Percentiles rank a stretch among this genome's conserved stretches.
Evolutionary conservation across 2,888 invertebrate species (phyloP).

Genomic region (Trissolcus japonicus): DNA sequence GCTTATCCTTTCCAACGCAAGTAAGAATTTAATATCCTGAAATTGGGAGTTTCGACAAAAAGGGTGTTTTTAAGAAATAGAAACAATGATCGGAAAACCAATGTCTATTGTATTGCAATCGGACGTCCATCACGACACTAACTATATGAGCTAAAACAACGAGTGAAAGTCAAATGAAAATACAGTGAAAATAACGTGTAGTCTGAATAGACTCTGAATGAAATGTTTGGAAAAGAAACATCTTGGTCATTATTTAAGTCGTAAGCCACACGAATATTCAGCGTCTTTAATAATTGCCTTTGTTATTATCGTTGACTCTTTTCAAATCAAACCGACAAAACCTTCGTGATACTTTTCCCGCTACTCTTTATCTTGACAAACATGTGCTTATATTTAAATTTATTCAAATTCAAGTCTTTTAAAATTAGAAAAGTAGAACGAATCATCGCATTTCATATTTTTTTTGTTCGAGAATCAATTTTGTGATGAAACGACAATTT

Average conservation of each 20-base stretch:
- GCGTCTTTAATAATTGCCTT: too few species aligned
- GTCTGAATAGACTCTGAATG: neutral
- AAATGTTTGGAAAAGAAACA: conserved; percentile 6
- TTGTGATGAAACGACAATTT: neutral
- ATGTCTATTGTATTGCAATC: conserved; percentile 12
- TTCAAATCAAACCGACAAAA: too few species aligned
- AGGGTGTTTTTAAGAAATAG: neutral
- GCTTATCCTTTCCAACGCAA: neutral
- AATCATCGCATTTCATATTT: neutral
- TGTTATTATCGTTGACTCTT: too few species aligned
- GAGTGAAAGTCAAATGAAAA: conserved; percentile 24
- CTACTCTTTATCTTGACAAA: too few species aligned
- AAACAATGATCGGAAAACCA: conserved; percentile 10
- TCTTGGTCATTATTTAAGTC: neutral
- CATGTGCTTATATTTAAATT: too few species aligned
- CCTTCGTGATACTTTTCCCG: too few species aligned
- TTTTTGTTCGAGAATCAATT: neutral
- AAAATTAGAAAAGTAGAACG: neutral
- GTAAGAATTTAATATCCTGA: neutral
- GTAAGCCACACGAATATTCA: too few species aligned
- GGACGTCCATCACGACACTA: conserved; percentile 10
- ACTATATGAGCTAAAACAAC: conserved; percentile 12
- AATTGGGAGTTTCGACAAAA: neutral
- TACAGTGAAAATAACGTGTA: conserved; percentile 5
- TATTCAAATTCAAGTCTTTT: too few species aligned